Percentiles rank a stretch among this genome's conserved stretches.
Conservation (phyloP, 2,888 invertebrate genomes). For the Icerya purchasi region DNA sequence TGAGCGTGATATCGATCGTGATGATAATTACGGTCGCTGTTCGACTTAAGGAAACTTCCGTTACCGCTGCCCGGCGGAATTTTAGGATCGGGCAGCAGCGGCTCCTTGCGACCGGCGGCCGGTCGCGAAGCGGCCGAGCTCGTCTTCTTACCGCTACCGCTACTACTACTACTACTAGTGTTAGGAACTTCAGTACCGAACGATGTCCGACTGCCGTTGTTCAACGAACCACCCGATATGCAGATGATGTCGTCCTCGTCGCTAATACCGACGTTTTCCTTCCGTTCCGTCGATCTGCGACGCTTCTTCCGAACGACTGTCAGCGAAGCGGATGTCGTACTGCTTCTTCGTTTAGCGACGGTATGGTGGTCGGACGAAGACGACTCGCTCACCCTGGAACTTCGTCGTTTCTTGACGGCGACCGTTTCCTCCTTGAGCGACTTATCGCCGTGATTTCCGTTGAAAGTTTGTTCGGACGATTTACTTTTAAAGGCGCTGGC, state of each 20-base stretch:
- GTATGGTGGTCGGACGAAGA: not conserved
- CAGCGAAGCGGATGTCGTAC: not conserved
- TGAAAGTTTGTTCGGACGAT: not conserved
- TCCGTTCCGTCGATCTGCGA: not conserved
- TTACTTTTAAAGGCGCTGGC: not conserved
- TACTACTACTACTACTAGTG: not conserved
- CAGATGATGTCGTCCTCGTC: slow-evolving; percentile 12
- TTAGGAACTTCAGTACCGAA: not conserved
- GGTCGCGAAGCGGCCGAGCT: not conserved
- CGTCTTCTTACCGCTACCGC: not conserved
- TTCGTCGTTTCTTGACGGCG: not conserved
- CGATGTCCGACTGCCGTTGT: not conserved
- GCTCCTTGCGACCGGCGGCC: not conserved
- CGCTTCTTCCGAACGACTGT: slow-evolving; percentile 1
- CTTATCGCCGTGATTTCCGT: not conserved
- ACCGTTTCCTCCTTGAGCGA: not conserved
- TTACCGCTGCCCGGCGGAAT: not conserved
- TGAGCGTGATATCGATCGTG: too few species aligned
- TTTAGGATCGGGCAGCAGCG: not conserved
- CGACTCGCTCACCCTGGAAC: too few species aligned
- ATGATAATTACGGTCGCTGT: too few species aligned
- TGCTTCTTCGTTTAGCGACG: not conserved
- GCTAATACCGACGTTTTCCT: slow-evolving; percentile 1
- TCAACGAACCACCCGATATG: slow-evolving; percentile 8
- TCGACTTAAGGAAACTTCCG: slow-evolving; percentile 1